Percentiles rank a stretch among this genome's conserved stretches.
phyloP scores from a whole-genome alignment of 64 coral and sea anemone species.

The Platygyra sinensis region DNA sequence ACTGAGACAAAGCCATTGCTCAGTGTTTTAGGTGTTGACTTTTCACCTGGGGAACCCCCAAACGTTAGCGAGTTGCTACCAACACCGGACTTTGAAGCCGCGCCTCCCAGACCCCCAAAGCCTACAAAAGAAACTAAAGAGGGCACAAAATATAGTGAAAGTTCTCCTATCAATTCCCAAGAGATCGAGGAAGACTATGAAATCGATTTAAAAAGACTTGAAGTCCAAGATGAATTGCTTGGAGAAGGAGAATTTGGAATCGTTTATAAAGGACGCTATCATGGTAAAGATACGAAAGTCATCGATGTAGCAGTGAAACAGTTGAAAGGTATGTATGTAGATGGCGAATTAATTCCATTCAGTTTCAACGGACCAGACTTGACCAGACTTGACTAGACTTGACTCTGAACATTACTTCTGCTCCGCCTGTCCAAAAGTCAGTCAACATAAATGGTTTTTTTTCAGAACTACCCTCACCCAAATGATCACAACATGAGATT shows the following conservation, averaged over 20 bases:
- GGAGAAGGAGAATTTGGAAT: slow-evolving; percentile 30
- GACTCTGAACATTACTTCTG: too few relatives aligned
- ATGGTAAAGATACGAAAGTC: background rate
- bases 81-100: too few relatives aligned
- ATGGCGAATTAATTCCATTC: background rate
- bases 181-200: slow-evolving; percentile 8
- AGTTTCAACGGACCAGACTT: too few relatives aligned
- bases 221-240: background rate
- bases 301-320: slow-evolving; percentile 26
- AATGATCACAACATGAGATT: too few relatives aligned
- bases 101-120: background rate
- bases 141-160: background rate
- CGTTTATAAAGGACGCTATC: background rate
- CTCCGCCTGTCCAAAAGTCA: too few relatives aligned
- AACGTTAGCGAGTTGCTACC: too few relatives aligned
- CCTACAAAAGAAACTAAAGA: background rate
- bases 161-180: background rate
- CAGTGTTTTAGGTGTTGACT: too few relatives aligned
- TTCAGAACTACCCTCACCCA: too few relatives aligned
- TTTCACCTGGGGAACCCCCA: too few relatives aligned
- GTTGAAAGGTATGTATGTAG: slow-evolving; percentile 8
- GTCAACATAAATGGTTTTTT: too few relatives aligned
- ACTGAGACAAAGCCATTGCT: too few relatives aligned
- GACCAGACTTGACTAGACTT: too few relatives aligned
- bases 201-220: background rate